Conservation (phyloP, 1,140 invertebrate species). For the Notospermus geniculatus region DNA sequence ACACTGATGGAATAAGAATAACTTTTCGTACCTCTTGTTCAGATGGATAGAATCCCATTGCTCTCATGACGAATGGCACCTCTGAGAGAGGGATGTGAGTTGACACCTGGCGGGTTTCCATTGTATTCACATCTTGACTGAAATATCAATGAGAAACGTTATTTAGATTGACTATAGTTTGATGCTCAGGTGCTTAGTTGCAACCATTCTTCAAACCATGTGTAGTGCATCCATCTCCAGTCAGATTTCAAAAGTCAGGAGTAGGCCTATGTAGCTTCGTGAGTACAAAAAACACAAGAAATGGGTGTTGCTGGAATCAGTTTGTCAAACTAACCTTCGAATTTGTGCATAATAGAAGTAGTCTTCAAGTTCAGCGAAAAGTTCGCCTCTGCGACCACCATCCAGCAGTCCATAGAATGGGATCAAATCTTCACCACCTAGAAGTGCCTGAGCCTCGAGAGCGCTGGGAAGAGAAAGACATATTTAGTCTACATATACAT, state of each 20-base stretch:
- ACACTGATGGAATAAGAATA: not conserved
- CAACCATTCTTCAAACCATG: not conserved
- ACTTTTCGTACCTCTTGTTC: constrained; percentile 73
- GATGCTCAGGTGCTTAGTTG: not conserved
- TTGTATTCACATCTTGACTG: constrained; percentile 67
- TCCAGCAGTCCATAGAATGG: constrained; percentile 57
- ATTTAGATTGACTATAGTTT: no score
- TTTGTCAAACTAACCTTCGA: constrained; percentile 39
- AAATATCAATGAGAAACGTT: constrained; percentile 27
- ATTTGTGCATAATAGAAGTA: constrained; percentile 74
- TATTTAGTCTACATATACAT: not conserved
- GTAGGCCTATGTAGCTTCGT: no score
- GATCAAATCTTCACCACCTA: constrained; percentile 55
- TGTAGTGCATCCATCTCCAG: no score
- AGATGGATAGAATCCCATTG: constrained; percentile 71
- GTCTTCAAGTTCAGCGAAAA: constrained; percentile 69
- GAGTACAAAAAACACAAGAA: no score
- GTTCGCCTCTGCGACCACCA: constrained; percentile 60
- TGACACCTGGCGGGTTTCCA: constrained; percentile 60
- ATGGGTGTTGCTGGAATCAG: no score
- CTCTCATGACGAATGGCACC: constrained; percentile 69
- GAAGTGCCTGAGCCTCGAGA: constrained; percentile 52
- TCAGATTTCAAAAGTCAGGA: no score
- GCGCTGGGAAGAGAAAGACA: constrained; percentile 33
- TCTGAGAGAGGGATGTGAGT: constrained; percentile 64